These are phyloP conservation scores for Tortrix viridana DNA, from an alignment of 2,888 invertebrate species.

Conservation along the genomic window DNA sequence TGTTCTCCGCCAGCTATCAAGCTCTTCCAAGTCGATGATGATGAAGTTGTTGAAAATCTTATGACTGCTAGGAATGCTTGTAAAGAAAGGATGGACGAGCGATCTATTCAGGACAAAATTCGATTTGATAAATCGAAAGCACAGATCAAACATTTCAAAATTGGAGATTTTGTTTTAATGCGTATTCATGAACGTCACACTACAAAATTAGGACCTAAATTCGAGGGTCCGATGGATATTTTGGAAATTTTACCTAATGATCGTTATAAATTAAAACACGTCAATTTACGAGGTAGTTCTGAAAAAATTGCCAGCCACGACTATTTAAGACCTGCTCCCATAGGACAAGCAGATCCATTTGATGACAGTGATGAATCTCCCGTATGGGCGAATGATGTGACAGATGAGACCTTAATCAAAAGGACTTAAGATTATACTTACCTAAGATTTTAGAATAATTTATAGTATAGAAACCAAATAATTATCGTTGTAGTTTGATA, in stretches of 20 bases:
- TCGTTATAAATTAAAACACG: conserved; percentile 38
- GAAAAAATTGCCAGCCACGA: conserved; percentile 37
- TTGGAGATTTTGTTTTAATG: conserved; percentile 40
- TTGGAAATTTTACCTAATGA: conserved; percentile 38
- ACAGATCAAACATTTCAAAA: conserved; percentile 26
- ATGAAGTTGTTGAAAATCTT: conserved; percentile 16
- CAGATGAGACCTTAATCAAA: too few species aligned
- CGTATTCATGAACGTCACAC: conserved; percentile 18
- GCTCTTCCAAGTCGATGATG: not conserved
- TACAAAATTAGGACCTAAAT: conserved; percentile 26
- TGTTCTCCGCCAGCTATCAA: too few species aligned
- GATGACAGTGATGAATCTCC: not conserved
- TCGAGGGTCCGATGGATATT: conserved; percentile 38
- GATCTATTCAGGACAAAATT: conserved; percentile 28
- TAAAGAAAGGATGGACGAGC: conserved; percentile 39
- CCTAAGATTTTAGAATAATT: too few species aligned
- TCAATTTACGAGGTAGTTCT: conserved; percentile 21
- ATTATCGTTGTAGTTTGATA: too few species aligned
- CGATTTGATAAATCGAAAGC: conserved; percentile 33
- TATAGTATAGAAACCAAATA: too few species aligned
- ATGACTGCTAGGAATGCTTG: conserved; percentile 11
- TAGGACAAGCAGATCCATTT: conserved; percentile 3
- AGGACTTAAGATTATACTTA: too few species aligned
- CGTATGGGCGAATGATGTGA: conserved; percentile 1
- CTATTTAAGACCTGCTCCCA: conserved; percentile 25